Base-by-base conservation (phyloP, 2,797 vertebrate species). In the Gallinago solitaria region DNA sequence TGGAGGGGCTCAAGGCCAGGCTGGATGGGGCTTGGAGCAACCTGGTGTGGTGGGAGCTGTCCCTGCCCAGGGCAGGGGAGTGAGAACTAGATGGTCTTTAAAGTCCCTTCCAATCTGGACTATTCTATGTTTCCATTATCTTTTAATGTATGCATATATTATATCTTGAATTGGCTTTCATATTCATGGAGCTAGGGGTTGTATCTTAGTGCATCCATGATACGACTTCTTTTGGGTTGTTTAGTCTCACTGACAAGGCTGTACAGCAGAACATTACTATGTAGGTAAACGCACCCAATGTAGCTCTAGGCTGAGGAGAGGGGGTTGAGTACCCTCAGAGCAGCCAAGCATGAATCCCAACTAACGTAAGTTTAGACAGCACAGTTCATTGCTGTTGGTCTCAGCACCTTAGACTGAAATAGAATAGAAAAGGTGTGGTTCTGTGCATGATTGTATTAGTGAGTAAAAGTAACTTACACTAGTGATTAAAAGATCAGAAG, bases 221-320 rank as follows among this genome's bases (percentile, higher is more conserved):
- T 11, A 6, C 9, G 45, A 0, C 1, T 7, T 35, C 16, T 30
- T n/a, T 11, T 25, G 43, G 8, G 13, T 32, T 63, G 17, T 50
- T 64, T 11, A 41, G 63, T 39, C 18, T 6, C 17, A 0, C 27
- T 81, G 32, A 50, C 23, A 5, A 5, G 51, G 11, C 9, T 9
- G 0, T 3, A 1, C 1, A 1, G 2, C 2, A 37, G 25, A 71
- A 8, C 14, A 2, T 14, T 12, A 17, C 3, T 9, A 0, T 7
- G 41, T 14, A 67, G 48, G 24, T 43, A 19, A 35, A 43, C 24
- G 4, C 2, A 2, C 9, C 12, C 35, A 1, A 0, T 2, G n/a
- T 20, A 8, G 32, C 11, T 23, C 9, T 3, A 1, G 28, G 7
- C 39, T 9, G 45, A 60, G 60, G 21, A 60, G 75, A 51, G 27